Evolutionary conservation across 2,113 vertebrate genomes (phyloP).

Genomic region (Kryptolebias marmoratus): DNA sequence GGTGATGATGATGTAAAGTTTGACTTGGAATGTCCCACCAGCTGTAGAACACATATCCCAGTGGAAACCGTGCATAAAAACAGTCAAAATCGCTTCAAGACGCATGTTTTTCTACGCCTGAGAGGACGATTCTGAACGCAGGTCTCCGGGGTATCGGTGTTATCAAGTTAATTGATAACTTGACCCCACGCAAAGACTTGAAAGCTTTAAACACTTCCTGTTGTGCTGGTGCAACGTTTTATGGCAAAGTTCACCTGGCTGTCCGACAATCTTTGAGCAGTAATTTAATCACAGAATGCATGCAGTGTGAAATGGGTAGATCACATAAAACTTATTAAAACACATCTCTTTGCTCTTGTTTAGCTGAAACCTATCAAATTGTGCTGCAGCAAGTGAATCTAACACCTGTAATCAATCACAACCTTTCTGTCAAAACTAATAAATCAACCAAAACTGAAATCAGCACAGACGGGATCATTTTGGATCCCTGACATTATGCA

Average conservation of each 20-base stretch:
- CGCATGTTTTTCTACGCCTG: conserved; percentile 27
- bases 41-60: conserved; percentile 18
- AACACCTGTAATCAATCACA: too few relatives aligned
- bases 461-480: too few relatives aligned
- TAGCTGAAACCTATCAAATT: too few relatives aligned
- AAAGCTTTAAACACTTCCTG: conserved; percentile 24
- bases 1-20: conserved; percentile 5
- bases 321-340: too few relatives aligned
- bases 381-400: background rate
- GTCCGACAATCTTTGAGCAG: background rate
- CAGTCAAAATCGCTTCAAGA: conserved; percentile 52
- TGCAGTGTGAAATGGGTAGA: too few relatives aligned
- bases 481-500: background rate
- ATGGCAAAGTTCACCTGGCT: conserved; percentile 47
- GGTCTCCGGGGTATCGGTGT: conserved; percentile 33
- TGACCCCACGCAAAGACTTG: conserved; percentile 53
- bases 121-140: conserved; percentile 24
- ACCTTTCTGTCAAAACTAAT: too few relatives aligned
- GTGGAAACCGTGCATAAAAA: conserved; percentile 54
- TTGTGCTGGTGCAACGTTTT: conserved; percentile 42
- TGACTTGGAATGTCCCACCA: conserved; percentile 12
- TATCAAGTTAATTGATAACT: conserved; percentile 65
- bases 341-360: too few relatives aligned
- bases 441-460: too few relatives aligned
- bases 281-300: too few relatives aligned